These are phyloP conservation scores for Meta bourneti DNA, from an alignment of 2,888 invertebrate species.

Conservation along the genomic window DNA sequence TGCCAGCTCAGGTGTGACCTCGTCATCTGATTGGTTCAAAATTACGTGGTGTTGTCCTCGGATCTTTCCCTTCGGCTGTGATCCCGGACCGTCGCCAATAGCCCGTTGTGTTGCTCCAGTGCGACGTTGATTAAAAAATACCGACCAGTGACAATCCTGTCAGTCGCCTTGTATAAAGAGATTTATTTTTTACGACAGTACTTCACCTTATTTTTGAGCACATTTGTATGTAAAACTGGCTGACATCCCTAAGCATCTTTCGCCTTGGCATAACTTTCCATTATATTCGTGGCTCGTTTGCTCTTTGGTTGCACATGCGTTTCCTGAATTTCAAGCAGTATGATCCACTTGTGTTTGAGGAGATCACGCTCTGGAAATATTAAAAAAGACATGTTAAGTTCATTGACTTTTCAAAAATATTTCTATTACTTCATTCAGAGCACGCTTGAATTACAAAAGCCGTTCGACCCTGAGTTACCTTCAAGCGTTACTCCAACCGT, in stretches of 20 bases:
- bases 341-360: neutral
- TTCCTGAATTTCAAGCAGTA: neutral
- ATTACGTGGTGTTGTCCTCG: too few species aligned
- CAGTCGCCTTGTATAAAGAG: too few species aligned
- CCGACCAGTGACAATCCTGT: too few species aligned
- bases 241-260: neutral
- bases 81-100: too few species aligned
- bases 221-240: neutral
- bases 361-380: neutral
- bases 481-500: neutral
- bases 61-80: too few species aligned
- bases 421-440: conserved; percentile 3
- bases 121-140: too few species aligned
- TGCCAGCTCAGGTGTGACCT: too few species aligned
- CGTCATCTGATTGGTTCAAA: too few species aligned
- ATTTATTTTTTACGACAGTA: neutral
- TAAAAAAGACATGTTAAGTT: neutral
- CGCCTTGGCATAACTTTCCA: neutral
- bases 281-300: neutral
- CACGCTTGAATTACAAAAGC: conserved; percentile 1
- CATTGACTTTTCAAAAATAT: neutral
- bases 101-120: too few species aligned
- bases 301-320: neutral
- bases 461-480: conserved; percentile 17
- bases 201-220: neutral